phyloP scores from a whole-genome alignment of 1,140 invertebrate species.

The Coboldia fuscipes region DNA sequence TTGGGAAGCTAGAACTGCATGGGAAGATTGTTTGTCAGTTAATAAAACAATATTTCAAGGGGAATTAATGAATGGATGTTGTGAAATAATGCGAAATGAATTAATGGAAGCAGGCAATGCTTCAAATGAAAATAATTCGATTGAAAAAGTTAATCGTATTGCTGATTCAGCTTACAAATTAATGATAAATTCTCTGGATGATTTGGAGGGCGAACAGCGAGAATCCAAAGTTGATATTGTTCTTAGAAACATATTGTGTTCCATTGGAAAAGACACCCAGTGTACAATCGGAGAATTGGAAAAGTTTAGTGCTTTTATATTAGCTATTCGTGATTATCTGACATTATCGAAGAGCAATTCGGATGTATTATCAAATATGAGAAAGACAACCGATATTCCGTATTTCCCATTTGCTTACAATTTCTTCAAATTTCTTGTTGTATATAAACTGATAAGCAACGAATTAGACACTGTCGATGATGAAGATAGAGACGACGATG shows the following conservation, averaged over 20 bases:
- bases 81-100: conserved; percentile 9
- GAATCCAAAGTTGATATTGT: conserved; percentile 11
- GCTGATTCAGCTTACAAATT: conserved; percentile 15
- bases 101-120: conserved; percentile 4
- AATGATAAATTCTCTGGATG: conserved; percentile 14
- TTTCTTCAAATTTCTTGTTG: conserved; percentile 7
- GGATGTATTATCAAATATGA: too few relatives aligned
- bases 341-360: too few relatives aligned
- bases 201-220: conserved; percentile 12
- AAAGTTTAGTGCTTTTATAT: too few relatives aligned
- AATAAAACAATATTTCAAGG: conserved; percentile 13
- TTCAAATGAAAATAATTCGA: conserved; percentile 4
- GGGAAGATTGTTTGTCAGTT: conserved; percentile 25
- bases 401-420: too few relatives aligned
- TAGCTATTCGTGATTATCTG: too few relatives aligned
- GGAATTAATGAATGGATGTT: conserved; percentile 9
- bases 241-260: too few relatives aligned
- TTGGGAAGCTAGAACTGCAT: conserved; percentile 27
- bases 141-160: conserved; percentile 12
- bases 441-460: background rate
- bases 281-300: background rate
- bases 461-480: background rate
- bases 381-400: too few relatives aligned
- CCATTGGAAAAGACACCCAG: background rate
- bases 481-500: conserved; percentile 4